phyloP scores from a whole-genome alignment of 2,113 vertebrate genomes.

The Strix aluco region DNA sequence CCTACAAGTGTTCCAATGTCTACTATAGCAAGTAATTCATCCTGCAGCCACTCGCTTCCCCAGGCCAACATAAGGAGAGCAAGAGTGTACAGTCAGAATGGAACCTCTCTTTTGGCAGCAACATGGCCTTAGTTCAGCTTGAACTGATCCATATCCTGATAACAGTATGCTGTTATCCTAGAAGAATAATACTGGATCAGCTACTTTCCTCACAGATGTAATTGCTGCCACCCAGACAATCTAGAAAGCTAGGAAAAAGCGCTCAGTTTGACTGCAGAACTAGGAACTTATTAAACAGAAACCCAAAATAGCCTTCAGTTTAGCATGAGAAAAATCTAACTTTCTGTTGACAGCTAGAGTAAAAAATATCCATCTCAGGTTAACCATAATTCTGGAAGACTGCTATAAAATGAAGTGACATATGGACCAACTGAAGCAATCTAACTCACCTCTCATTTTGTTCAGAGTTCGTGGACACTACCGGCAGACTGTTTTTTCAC shows the following conservation, averaged over 20 bases:
- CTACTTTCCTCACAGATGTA: background rate
- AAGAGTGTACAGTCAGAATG: background rate
- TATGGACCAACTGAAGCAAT: background rate
- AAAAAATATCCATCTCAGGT: background rate
- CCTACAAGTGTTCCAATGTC: background rate
- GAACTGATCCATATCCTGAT: background rate
- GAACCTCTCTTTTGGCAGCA: background rate
- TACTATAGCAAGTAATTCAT: background rate
- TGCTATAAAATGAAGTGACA: background rate
- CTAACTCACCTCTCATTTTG: background rate
- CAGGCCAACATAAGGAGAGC: background rate
- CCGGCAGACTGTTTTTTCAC: background rate
- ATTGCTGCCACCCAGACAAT: background rate
- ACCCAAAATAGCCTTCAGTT: background rate
- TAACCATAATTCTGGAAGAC: background rate
- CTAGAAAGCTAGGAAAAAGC: background rate
- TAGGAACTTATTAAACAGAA: background rate
- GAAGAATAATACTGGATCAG: background rate
- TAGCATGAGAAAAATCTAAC: background rate
- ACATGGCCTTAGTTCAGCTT: background rate
- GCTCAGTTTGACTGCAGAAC: background rate
- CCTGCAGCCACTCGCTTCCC: background rate
- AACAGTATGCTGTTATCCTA: background rate
- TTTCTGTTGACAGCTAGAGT: background rate
- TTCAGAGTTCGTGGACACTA: background rate